Evolutionary conservation across 2,797 vertebrate species (phyloP).

Genomic region (Ambastaia sidthimunki): DNA sequence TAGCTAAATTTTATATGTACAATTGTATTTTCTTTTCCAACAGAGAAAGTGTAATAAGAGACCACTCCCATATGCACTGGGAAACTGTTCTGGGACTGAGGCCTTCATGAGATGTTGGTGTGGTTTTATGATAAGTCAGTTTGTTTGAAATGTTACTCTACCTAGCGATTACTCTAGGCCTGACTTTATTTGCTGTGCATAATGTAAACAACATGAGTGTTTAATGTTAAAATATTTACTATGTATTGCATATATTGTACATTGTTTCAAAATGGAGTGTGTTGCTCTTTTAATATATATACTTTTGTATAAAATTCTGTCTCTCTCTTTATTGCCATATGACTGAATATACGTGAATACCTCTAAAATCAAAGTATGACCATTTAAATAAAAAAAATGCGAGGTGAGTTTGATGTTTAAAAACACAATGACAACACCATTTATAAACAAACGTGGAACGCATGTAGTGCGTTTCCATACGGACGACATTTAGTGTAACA

Average conservation of each 20-base stretch:
- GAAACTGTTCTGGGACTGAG: fast-evolving
- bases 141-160: neutral
- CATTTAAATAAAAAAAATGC: no score
- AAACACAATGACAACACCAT: no score
- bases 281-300: no score
- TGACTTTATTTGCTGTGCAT: neutral
- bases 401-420: no score
- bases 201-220: neutral
- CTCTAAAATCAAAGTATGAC: neutral
- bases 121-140: constrained; percentile 14
- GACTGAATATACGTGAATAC: neutral
- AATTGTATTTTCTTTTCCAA: neutral
- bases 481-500: constrained; percentile 45
- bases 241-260: neutral
- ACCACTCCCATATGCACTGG: fast-evolving
- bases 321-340: neutral
- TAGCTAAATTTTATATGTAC: neutral
- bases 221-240: neutral
- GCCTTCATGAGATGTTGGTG: constrained; percentile 56
- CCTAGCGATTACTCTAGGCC: neutral
- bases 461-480: neutral
- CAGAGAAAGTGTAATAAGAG: neutral
- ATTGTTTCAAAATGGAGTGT: neutral
- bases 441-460: constrained; percentile 27
- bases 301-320: no score